A percentile compares a stretch with the other conserved stretches of the same genome.
Evolutionary conservation across 1,140 invertebrate genomes (phyloP).

Genomic region (Bombus superbus): DNA sequence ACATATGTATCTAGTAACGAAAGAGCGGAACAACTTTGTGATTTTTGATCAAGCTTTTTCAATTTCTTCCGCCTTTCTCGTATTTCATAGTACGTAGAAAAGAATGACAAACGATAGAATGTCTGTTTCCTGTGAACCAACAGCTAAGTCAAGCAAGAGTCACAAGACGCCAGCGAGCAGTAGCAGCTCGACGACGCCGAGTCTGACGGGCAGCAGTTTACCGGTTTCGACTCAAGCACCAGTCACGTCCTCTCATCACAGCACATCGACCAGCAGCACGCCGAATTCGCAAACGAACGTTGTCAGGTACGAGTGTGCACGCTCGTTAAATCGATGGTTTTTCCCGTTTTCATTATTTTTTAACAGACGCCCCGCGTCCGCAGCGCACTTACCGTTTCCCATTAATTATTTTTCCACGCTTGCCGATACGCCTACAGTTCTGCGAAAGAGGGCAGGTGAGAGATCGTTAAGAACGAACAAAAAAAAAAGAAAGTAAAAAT

Average conservation of each 20-base stretch:
- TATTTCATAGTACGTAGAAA: background rate
- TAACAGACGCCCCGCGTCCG: slow-evolving; percentile 21
- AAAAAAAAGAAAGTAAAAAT: background rate
- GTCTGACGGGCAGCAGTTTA: slow-evolving; percentile 73
- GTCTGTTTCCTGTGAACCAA: background rate
- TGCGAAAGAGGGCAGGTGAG: slow-evolving; percentile 79
- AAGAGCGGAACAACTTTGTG: too few species aligned
- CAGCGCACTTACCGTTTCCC: slow-evolving; percentile 28
- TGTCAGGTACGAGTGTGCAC: slow-evolving; percentile 74
- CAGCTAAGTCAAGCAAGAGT: slow-evolving; percentile 82
- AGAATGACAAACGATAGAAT: background rate
- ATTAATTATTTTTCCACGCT: slow-evolving; percentile 67
- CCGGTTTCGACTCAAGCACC: slow-evolving; percentile 75
- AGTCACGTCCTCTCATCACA: slow-evolving; percentile 79
- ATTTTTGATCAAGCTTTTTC: background rate
- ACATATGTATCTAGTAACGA: too few species aligned
- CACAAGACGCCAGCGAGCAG: slow-evolving; percentile 77
- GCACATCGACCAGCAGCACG: slow-evolving; percentile 75
- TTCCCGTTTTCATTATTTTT: slow-evolving; percentile 19
- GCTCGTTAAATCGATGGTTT: slow-evolving; percentile 43
- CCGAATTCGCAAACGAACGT: slow-evolving; percentile 80
- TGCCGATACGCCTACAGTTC: slow-evolving; percentile 67
- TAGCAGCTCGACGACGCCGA: slow-evolving; percentile 74
- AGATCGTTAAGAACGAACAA: slow-evolving; percentile 40
- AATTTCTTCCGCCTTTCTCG: background rate